Conservation (phyloP, 2,113 vertebrate species). For the Thamnaconus septentrionalis region DNA sequence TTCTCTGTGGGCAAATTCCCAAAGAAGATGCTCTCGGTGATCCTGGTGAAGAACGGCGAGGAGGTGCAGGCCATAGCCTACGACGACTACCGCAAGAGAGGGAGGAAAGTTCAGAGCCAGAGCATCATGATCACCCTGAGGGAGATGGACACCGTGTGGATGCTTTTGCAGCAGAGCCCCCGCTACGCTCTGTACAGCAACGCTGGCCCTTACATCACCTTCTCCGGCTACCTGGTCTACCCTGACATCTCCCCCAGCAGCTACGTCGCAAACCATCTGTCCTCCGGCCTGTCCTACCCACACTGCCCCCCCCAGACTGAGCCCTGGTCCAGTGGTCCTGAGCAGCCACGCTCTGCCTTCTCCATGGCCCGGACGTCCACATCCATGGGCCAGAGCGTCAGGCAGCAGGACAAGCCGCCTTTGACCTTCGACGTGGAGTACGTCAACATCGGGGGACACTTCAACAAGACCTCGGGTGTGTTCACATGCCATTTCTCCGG, state of each 20-base stretch:
- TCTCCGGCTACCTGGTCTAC: conserved; percentile 80
- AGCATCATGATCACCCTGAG: conserved; percentile 75
- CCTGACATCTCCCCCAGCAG: conserved; percentile 50
- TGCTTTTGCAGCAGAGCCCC: conserved; percentile 70
- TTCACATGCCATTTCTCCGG: conserved; percentile 76
- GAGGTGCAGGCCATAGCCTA: conserved; percentile 80
- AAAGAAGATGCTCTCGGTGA: conserved; percentile 78
- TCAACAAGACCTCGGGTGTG: conserved; percentile 74
- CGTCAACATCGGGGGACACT: conserved; percentile 78
- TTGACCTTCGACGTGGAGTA: conserved; percentile 80
- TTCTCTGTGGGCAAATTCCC: conserved; percentile 79
- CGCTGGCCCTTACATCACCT: conserved; percentile 76
- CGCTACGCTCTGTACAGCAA: conserved; percentile 80
- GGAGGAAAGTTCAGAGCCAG: conserved; percentile 79
- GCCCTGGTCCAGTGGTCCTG: conserved; percentile 19
- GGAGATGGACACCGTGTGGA: conserved; percentile 75
- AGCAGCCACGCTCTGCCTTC: conserved; percentile 74
- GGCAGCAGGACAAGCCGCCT: conserved; percentile 55
- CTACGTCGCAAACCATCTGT: conserved; percentile 70
- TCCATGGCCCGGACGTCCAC: conserved; percentile 77
- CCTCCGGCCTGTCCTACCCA: conserved; percentile 37
- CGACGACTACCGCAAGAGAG: conserved; percentile 72
- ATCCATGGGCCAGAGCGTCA: conserved; percentile 60
- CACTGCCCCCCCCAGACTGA: conserved; percentile 58
- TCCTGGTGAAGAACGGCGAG: conserved; percentile 78